A percentile compares a stretch with the other conserved stretches of the same genome.
Evolutionary conservation across 37 sponge, comb jelly and placozoan genomes (phyloP).

Genomic region (Bolinopsis microptera): DNA sequence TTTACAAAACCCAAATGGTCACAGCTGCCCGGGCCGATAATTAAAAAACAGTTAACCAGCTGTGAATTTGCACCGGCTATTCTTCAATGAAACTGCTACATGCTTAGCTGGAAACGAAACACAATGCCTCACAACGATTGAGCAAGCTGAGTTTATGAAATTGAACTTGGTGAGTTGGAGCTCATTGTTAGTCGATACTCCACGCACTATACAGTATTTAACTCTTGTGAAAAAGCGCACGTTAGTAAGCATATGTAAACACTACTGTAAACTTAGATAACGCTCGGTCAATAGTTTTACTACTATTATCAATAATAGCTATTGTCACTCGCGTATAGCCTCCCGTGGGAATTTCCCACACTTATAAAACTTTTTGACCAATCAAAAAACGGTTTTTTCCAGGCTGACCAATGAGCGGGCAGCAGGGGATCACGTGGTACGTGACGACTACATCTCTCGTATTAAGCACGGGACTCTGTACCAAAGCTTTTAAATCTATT

Average conservation of each 20-base stretch:
- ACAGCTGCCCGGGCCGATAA: too few species aligned
- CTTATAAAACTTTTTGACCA: background rate
- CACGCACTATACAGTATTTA: background rate
- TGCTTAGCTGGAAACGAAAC: too few species aligned
- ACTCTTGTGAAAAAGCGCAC: conserved; percentile 1
- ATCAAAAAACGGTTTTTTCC: background rate
- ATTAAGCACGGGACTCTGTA: background rate
- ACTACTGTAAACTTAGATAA: background rate
- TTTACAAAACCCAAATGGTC: too few species aligned
- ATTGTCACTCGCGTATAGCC: background rate
- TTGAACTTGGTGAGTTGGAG: background rate
- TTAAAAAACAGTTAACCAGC: too few species aligned
- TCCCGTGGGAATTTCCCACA: conserved; percentile 21
- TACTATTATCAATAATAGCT: conserved; percentile 49
- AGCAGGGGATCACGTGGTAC: background rate
- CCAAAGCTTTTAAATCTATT: conserved; percentile 36
- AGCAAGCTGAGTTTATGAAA: background rate
- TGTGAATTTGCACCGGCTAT: too few species aligned
- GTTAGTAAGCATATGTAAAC: conserved; percentile 16
- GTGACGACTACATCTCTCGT: background rate
- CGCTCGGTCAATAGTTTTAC: background rate
- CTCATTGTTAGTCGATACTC: background rate
- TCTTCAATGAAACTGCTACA: too few species aligned
- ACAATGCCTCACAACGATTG: too few species aligned
- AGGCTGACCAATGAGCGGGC: background rate